Base-by-base conservation (phyloP, 2,797 vertebrate genomes). In the Graptemys geographica region DNA sequence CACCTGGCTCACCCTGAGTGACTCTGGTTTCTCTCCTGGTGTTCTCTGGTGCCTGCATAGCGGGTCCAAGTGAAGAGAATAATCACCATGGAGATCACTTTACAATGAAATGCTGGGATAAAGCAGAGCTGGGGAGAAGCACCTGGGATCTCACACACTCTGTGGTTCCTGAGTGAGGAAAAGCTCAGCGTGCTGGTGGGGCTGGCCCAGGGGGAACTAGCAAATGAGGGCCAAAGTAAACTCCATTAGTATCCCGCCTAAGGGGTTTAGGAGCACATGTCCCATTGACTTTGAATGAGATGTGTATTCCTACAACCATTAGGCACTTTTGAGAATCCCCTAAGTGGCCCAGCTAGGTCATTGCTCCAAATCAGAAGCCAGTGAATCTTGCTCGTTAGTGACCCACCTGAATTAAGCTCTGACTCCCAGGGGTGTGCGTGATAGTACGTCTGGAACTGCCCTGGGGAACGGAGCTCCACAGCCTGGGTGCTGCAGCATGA, bases 41-140 rank as follows among this genome's bases (percentile, higher is more conserved):
- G n/a, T 27, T 37, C n/a, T 41, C 37, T 72, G 69, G 25, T 55
- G 1, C 4, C 1, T 11, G 72, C 93, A 37, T 59, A 55, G 82
- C 90, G 37, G 56, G 79, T 65, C 27, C 8, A 2, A 4, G 3
- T 0, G 1, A 47, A 47, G 72, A 1, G 41, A 85, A 49, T 1
- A 27, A 28, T 52, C 55, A 27, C 76, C 2, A 0, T 59, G 1
- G 2, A 51, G 69, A 0, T 0, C 0, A 1, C 8, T 3, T 3
- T 47, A 74, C 89, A 83, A 19, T 0, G 44, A 78, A 31, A 47
- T 0, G 15, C 12, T 47, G 11, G 0, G 4, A 2, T 0, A 8
- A 0, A 25, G 55, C 2, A 41, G 18, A 19, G 18, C 1, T 1
- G 13, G 55, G 72, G 41, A 41, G 0, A 2, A n/a, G 55, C 9